Evolutionary conservation across 2,888 invertebrate genomes (phyloP).

Genomic region (Drosophila ustulata): DNA sequence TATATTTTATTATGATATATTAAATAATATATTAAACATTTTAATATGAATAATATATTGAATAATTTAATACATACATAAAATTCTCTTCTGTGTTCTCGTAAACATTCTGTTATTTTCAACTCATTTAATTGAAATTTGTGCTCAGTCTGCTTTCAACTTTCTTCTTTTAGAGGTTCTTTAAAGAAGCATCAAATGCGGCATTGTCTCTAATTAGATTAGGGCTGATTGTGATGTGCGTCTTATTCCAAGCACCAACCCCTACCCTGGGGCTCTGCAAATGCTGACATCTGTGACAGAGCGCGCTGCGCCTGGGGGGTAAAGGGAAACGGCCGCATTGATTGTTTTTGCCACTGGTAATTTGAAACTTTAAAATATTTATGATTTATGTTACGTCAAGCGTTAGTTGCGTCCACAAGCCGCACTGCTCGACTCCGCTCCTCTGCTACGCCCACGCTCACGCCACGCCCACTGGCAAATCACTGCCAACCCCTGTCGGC

Average conservation of each 20-base stretch:
- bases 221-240: conserved; percentile 60
- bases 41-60: too few relatives aligned
- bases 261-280: conserved; percentile 46
- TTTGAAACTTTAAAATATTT: conserved; percentile 77
- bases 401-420: conserved; percentile 48
- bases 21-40: too few relatives aligned
- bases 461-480: conserved; percentile 31
- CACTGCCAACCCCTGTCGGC: conserved; percentile 54
- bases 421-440: background rate
- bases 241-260: conserved; percentile 10
- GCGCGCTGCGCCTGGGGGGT: conserved; percentile 17
- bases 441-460: background rate
- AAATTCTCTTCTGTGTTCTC: too few relatives aligned
- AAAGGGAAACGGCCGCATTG: conserved; percentile 49
- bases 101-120: background rate
- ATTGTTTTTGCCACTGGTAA: conserved; percentile 74
- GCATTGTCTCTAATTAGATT: conserved; percentile 67
- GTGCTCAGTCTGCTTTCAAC: background rate
- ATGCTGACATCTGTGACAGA: conserved; percentile 72
- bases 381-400: conserved; percentile 73
- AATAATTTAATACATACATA: too few relatives aligned
- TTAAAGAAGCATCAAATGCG: conserved; percentile 45
- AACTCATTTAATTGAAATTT: background rate
- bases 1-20: too few relatives aligned
- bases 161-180: background rate